Evolutionary conservation across 1,140 invertebrate genomes (phyloP), one percentile per base, ranked within the genome.

Genomic region (Zaprionus camerounensis): DNA sequence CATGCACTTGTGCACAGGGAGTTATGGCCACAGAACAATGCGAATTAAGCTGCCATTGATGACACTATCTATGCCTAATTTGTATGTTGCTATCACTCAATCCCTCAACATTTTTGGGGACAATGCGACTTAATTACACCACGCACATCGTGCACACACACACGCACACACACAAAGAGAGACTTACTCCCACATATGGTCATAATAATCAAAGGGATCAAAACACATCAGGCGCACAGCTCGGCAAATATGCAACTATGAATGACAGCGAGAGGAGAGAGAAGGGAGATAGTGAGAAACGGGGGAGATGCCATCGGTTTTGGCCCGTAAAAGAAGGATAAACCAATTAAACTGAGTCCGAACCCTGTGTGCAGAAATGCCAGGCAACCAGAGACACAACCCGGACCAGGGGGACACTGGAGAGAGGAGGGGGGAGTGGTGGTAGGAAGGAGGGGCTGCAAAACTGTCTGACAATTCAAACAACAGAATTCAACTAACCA

Each of bases 401-500:
- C 28, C 2, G 41, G 15, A 9, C n/a, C 5, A 7, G 41, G 41
- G 15, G 15, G 2, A 44, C 5, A 44, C 9, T 9, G 11, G 2
- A 11, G 9, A 3, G 31, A 3, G 9, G 5, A 7, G 1, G 26
- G 9, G 9, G 9, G 31, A 1, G 6, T 0, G 28, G 7, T 1
- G 38, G 38, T 1, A 15, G 36, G 13, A 11, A 5, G 36, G 13
- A 5, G 15, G 5, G 13, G 5, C 38, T 34, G 38, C 17, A 61
- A 78, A 56, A 64, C 69, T 78, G 84, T 84, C 85, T 81, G 84
- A 75, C 80, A 83, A 87, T 81, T 87, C 83, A 80, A 87, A 87
- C 80, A 87, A 77, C 83, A 83, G 63, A 88, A 88, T 71, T 87
- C 85, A 88, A 88, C 81, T 88, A 81, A 81, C 84, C 84, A 81